Percentiles rank a stretch among this genome's conserved stretches.
Conservation (phyloP, 2,888 invertebrate genomes). For the Teinopalpus imperialis region DNA sequence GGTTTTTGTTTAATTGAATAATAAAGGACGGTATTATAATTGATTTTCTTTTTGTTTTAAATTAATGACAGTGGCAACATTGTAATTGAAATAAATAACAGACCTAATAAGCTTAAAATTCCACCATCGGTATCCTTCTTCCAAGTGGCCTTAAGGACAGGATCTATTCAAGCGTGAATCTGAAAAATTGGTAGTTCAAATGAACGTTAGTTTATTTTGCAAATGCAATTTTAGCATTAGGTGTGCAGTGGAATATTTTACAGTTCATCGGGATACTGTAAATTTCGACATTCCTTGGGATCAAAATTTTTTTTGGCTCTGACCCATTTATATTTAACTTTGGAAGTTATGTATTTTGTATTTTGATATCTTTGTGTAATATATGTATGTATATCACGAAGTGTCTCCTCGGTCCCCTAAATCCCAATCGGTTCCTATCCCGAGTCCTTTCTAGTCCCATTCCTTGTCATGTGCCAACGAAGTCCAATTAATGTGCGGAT, state of each 20-base stretch:
- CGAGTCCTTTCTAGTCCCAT: constrained; percentile 74
- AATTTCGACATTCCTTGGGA: constrained; percentile 72
- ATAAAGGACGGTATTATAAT: no score
- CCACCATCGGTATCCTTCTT: no score
- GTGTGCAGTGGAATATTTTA: constrained; percentile 51
- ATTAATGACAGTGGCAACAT: no score
- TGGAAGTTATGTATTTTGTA: constrained; percentile 32
- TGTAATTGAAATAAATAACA: no score
- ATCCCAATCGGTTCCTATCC: constrained; percentile 62
- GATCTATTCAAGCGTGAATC: constrained; percentile 45
- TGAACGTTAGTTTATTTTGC: constrained; percentile 59
- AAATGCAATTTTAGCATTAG: constrained; percentile 58
- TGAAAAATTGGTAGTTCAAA: constrained; percentile 65
- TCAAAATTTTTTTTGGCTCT: constrained; percentile 56
- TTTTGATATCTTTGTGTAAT: constrained; percentile 38
- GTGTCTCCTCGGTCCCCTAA: constrained; percentile 51
- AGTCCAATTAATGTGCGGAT: constrained; percentile 57
- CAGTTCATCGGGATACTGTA: constrained; percentile 62
- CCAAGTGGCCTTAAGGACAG: constrained; percentile 22
- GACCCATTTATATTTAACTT: constrained; percentile 24
- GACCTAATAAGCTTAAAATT: no score
- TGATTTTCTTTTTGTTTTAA: no score
- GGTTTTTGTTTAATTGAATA: no score
- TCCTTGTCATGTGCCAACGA: constrained; percentile 76
- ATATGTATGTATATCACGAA: constrained; percentile 39